Conservation (phyloP, 2,888 invertebrate species). For the Linnaemya tessellans region DNA sequence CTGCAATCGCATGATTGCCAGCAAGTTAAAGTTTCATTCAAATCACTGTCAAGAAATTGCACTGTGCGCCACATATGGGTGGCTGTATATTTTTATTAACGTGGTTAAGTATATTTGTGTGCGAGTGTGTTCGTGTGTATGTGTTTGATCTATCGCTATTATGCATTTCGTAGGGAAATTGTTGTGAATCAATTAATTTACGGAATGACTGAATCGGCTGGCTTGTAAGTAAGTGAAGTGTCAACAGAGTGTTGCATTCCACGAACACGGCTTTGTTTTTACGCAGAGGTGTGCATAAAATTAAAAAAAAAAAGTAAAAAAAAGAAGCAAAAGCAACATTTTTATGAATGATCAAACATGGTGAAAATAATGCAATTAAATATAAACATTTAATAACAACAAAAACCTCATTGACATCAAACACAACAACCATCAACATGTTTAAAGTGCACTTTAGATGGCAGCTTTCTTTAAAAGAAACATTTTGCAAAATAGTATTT, state of each 20-base stretch:
- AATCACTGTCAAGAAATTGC: background rate
- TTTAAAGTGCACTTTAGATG: slow-evolving; percentile 9
- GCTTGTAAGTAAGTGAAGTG: background rate
- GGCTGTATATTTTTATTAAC: background rate
- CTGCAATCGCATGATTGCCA: background rate
- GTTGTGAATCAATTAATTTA: slow-evolving; percentile 39
- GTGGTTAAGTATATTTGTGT: background rate
- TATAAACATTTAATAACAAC: slow-evolving; percentile 34
- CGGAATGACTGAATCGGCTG: slow-evolving; percentile 5
- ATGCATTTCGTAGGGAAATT: background rate
- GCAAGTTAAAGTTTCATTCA: background rate
- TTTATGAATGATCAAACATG: slow-evolving; percentile 31
- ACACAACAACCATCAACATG: background rate
- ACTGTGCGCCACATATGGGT: background rate
- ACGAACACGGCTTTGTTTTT: background rate
- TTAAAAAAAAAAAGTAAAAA: no score
- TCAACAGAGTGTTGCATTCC: slow-evolving; percentile 1
- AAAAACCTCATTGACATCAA: slow-evolving; percentile 1
- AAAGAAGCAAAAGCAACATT: no score
- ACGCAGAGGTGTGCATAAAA: background rate
- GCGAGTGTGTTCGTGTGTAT: background rate
- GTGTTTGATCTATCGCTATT: no score
- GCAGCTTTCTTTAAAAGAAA: background rate
- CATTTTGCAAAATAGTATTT: background rate
- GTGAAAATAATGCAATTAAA: slow-evolving; percentile 54